Evolutionary conservation across 2,113 vertebrate genomes (phyloP).

Genomic region (Lonchura striata): DNA sequence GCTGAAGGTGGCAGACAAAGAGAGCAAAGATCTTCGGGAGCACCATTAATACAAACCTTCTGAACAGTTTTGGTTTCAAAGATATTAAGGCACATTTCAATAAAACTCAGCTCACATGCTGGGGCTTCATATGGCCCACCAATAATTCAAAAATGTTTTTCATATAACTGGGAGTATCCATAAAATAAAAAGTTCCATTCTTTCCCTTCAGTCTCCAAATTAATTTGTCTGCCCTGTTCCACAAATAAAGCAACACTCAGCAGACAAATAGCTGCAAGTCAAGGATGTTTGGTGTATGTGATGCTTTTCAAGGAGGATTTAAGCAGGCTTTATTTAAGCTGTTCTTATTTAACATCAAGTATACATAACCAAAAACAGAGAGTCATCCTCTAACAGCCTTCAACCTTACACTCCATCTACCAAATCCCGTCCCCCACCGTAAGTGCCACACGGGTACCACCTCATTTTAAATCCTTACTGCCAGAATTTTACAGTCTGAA

Average conservation of each 20-base stretch:
- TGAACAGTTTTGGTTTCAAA: not conserved
- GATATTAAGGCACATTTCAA: not conserved
- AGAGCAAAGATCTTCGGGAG: not conserved
- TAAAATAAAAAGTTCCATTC: not conserved
- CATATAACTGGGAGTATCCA: not conserved
- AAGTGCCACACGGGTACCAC: rapidly evolving
- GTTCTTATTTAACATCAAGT: not conserved
- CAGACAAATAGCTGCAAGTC: not conserved
- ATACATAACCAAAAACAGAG: not conserved
- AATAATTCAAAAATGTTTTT: not conserved
- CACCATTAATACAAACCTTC: not conserved
- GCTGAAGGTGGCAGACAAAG: not conserved
- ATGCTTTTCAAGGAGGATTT: not conserved
- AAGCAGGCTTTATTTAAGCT: not conserved
- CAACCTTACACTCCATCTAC: not conserved
- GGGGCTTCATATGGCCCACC: not conserved
- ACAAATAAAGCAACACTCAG: not conserved
- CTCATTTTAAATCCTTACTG: not conserved
- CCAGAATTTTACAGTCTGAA: not conserved
- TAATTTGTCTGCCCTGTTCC: not conserved
- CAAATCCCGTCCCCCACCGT: not conserved
- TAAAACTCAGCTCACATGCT: not conserved
- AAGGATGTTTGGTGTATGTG: not conserved
- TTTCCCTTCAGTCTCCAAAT: not conserved
- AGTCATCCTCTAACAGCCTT: not conserved